Evolutionary conservation across 2,797 vertebrate species (phyloP).

Genomic region (Poecilia velifera): DNA sequence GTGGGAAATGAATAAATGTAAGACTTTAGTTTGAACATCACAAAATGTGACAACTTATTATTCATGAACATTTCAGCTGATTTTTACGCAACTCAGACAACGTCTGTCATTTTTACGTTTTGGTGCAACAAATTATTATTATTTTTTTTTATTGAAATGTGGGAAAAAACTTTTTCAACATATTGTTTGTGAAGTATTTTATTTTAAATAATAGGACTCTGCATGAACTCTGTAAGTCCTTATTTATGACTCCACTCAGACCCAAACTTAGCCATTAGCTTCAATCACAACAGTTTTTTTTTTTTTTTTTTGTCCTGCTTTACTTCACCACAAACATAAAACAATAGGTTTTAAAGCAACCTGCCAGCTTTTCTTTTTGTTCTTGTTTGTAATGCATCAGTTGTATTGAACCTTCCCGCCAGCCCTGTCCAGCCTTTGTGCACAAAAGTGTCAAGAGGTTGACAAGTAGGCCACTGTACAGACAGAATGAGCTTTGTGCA

Average conservation of each 20-base stretch:
- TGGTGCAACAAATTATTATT: not conserved
- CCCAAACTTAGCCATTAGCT: not conserved
- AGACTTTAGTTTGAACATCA: not conserved
- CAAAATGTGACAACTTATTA: not conserved
- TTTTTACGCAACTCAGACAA: not conserved
- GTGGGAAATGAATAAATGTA: not conserved
- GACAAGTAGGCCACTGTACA: conserved; percentile 52
- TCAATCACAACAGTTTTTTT: not conserved
- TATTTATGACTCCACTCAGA: not conserved
- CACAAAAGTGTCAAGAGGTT: conserved; percentile 58
- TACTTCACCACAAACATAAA: conserved; percentile 33
- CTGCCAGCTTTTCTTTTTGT: not conserved
- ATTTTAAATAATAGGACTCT: not conserved
- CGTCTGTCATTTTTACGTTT: not conserved
- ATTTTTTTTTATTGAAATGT: not conserved
- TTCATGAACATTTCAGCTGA: not conserved
- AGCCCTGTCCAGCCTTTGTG: conserved; percentile 39
- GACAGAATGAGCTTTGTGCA: conserved; percentile 70
- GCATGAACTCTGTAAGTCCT: not conserved
- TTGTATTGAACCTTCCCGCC: conserved; percentile 43
- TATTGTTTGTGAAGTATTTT: not conserved
- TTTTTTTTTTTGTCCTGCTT: not conserved
- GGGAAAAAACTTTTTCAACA: not conserved
- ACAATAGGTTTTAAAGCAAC: conserved; percentile 11
- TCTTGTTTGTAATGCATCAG: conserved; percentile 4